Percentiles rank a stretch among this genome's conserved stretches.
Evolutionary conservation across 2,113 vertebrate genomes (phyloP).

Genomic region (Nycticorax nycticorax): DNA sequence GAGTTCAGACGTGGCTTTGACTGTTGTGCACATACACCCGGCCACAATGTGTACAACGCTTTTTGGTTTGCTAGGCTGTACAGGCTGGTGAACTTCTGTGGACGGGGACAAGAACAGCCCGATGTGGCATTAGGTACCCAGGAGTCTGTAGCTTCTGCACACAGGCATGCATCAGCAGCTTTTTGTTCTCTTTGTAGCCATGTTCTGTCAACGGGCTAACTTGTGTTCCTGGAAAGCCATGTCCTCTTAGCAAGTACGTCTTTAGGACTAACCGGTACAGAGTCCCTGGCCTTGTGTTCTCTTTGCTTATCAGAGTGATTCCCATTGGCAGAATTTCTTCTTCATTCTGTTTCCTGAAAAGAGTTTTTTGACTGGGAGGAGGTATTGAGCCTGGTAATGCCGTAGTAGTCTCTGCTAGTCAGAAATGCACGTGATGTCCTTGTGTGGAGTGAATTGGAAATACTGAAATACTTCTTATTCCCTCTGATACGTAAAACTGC

Average conservation of each 20-base stretch:
- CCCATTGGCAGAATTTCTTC: not conserved
- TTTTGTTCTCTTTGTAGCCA: not conserved
- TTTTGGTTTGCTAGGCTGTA: not conserved
- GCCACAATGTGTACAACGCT: rapidly evolving
- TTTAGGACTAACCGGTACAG: not conserved
- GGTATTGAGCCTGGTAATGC: not conserved
- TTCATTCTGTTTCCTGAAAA: not conserved
- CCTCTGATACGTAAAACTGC: not conserved
- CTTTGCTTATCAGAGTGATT: not conserved
- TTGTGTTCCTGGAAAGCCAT: not conserved
- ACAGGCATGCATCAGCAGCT: rapidly evolving
- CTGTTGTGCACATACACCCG: not conserved
- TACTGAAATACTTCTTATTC: not conserved
- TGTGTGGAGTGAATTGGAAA: not conserved
- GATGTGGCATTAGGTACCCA: not conserved
- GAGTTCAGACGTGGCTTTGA: not conserved
- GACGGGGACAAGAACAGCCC: not conserved
- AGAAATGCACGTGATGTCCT: not conserved
- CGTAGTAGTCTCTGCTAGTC: not conserved
- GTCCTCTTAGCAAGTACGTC: not conserved
- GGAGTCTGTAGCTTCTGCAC: not conserved
- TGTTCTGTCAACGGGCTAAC: not conserved
- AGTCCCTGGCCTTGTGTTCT: not conserved
- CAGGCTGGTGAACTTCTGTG: not conserved
- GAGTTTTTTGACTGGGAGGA: not conserved